phyloP scores from a whole-genome alignment of 2,888 invertebrate species.

The Drosophila algonquin region DNA sequence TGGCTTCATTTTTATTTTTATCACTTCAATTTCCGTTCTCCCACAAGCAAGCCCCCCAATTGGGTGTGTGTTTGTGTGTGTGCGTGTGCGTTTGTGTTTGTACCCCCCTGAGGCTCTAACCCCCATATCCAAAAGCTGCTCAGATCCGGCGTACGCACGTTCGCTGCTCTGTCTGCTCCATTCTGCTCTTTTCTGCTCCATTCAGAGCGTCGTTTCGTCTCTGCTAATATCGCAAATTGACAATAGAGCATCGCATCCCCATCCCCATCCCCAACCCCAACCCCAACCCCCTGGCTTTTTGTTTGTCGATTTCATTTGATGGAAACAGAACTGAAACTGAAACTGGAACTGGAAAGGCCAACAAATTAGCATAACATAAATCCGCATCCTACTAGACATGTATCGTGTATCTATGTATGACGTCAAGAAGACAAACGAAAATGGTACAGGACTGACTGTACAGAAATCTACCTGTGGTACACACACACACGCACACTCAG shows the following conservation, averaged over 20 bases:
- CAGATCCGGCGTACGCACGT: slow-evolving; percentile 25
- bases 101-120: slow-evolving; percentile 12
- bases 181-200: slow-evolving; percentile 3
- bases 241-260: slow-evolving; percentile 56
- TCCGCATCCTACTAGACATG: slow-evolving; percentile 29
- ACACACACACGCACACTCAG: neutral
- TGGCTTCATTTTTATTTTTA: slow-evolving; percentile 74
- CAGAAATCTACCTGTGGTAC: slow-evolving; percentile 29
- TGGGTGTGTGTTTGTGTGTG: slow-evolving; percentile 11
- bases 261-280: neutral
- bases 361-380: slow-evolving; percentile 72
- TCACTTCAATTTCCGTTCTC: slow-evolving; percentile 75
- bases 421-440: slow-evolving; percentile 45
- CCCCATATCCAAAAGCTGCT: slow-evolving; percentile 10
- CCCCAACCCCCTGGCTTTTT: slow-evolving; percentile 25
- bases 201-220: slow-evolving; percentile 20
- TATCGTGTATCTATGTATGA: slow-evolving; percentile 42
- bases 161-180: neutral
- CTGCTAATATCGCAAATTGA: slow-evolving; percentile 76
- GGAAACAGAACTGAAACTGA: slow-evolving; percentile 54
- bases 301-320: slow-evolving; percentile 61
- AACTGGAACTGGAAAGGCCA: slow-evolving; percentile 50
- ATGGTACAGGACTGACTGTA: slow-evolving; percentile 7
- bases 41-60: slow-evolving; percentile 50
- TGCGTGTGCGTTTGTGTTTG: neutral